A percentile compares a stretch with the other conserved stretches of the same genome.
Evolutionary conservation across 2,113 vertebrate species (phyloP).

Genomic region (Malaclemys terrapin): DNA sequence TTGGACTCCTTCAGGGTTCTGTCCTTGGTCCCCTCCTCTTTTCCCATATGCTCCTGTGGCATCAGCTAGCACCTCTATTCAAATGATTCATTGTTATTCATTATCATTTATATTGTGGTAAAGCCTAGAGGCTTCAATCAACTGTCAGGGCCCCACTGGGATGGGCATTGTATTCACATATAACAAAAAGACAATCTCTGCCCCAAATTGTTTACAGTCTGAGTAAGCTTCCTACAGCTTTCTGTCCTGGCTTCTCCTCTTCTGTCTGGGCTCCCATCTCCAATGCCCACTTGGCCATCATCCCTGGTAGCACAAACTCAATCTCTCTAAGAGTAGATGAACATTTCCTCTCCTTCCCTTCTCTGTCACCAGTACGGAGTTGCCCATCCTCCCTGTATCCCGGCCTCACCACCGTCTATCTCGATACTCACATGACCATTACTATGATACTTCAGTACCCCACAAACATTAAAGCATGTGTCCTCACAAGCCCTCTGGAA

Average conservation of each 20-base stretch:
- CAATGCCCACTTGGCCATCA: not conserved
- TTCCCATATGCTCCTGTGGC: not conserved
- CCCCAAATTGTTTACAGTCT: not conserved
- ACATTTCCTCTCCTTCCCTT: not conserved
- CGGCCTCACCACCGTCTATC: conserved; percentile 6
- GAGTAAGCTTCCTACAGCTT: not conserved
- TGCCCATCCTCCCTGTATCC: not conserved
- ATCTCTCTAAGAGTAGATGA: not conserved
- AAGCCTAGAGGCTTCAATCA: fast-evolving
- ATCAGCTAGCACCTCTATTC: not conserved
- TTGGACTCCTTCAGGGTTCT: not conserved
- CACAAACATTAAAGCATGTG: fast-evolving
- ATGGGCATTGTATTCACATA: fast-evolving
- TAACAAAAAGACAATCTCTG: not conserved
- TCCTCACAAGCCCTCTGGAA: not conserved
- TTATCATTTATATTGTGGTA: not conserved
- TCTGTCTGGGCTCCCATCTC: not conserved
- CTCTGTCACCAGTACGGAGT: conserved; percentile 27
- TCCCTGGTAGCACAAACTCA: not conserved
- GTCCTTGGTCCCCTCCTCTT: not conserved
- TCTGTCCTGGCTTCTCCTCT: not conserved
- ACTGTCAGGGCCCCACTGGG: not conserved
- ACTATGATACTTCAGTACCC: conserved; percentile 1
- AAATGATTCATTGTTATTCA: not conserved
- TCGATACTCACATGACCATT: conserved; percentile 31